These are phyloP conservation scores for Oxyteleia sp. DNA, from an alignment of 2,888 invertebrate species.

Conservation along the genomic window DNA sequence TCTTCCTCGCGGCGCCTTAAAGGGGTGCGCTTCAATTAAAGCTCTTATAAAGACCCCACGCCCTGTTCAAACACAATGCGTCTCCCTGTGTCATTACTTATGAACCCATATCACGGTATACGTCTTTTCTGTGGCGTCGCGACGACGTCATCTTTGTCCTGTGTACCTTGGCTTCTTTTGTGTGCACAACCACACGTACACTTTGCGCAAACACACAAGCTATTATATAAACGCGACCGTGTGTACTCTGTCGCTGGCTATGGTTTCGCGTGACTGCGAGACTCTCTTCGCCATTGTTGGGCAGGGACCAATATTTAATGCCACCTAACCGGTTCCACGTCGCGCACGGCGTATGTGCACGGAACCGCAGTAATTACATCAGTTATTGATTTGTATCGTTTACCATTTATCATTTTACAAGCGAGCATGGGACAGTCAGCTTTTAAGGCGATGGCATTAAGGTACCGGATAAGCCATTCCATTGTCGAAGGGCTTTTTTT, in stretches of 20 bases:
- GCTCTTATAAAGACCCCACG: conserved; percentile 82
- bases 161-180: conserved; percentile 55
- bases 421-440: neutral
- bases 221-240: conserved; percentile 42
- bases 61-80: conserved; percentile 84
- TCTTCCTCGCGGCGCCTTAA: conserved; percentile 76
- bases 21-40: conserved; percentile 82
- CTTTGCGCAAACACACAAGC: conserved; percentile 47
- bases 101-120: conserved; percentile 71
- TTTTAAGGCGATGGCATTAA: conserved; percentile 1
- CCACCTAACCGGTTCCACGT: neutral
- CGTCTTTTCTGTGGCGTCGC: conserved; percentile 65
- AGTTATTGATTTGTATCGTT: conserved; percentile 23
- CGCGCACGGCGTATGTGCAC: neutral
- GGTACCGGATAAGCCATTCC: neutral
- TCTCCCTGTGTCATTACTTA: conserved; percentile 71
- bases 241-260: conserved; percentile 41
- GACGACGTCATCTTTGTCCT: conserved; percentile 34
- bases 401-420: conserved; percentile 2
- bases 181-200: conserved; percentile 50
- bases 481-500: neutral
- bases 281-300: conserved; percentile 23
- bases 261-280: conserved; percentile 15
- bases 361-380: conserved; percentile 13
- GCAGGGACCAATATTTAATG: conserved; percentile 32